A percentile compares a stretch with the other conserved stretches of the same genome.
These are phyloP conservation scores for Hypocryptadius cinnamomeus DNA, from an alignment of 2,113 vertebrate genomes.

Conservation along the genomic window DNA sequence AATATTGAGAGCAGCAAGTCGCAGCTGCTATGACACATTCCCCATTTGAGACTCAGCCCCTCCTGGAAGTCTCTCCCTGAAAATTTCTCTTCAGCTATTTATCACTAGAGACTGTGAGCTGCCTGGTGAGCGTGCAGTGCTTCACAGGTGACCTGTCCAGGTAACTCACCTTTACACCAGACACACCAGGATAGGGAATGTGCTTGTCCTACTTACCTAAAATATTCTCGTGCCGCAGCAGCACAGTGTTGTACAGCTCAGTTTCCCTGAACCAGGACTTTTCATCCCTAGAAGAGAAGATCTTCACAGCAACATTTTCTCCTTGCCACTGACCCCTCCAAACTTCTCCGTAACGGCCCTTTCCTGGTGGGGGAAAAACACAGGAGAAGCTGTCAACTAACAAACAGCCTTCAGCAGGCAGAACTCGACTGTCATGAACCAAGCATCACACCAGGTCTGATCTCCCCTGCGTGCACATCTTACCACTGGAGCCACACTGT, in stretches of 20 bases:
- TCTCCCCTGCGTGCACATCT: fast-evolving
- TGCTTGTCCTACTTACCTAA: constrained; percentile 73
- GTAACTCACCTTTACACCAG: not conserved
- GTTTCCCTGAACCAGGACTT: constrained; percentile 99
- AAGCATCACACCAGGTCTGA: fast-evolving
- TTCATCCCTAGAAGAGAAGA: constrained; percentile 97
- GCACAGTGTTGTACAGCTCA: constrained; percentile 96
- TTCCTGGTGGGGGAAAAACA: constrained; percentile 71
- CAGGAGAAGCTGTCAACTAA: not conserved
- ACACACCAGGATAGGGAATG: fast-evolving
- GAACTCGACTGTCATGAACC: fast-evolving
- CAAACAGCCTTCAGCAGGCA: not conserved
- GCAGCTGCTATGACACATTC: not conserved
- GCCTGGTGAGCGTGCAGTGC: not conserved
- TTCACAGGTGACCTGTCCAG: not conserved
- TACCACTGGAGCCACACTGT: fast-evolving
- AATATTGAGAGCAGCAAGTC: not conserved
- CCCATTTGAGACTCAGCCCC: not conserved
- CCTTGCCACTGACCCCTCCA: constrained; percentile 98
- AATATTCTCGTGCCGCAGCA: constrained; percentile 95
- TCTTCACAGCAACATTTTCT: constrained; percentile 95
- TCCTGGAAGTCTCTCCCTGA: not conserved
- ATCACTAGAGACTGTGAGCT: not conserved
- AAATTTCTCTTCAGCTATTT: not conserved
- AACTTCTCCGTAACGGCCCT: constrained; percentile 94